Conservation (phyloP, 2,888 invertebrate species). For the Dicycla oo region DNA sequence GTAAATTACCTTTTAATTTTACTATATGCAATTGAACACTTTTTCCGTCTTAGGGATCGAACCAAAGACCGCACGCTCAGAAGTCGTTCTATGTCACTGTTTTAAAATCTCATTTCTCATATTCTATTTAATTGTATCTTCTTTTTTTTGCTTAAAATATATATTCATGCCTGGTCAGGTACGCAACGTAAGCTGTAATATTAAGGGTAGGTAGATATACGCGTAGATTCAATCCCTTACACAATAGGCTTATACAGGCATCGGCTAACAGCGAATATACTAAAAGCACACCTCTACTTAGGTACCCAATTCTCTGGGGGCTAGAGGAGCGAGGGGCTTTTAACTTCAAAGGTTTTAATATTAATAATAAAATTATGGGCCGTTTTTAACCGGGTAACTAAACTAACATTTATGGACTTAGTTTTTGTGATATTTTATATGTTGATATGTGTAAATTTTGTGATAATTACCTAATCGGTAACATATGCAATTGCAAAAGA, state of each 20-base stretch:
- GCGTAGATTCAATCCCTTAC: background rate
- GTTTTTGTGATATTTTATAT: background rate
- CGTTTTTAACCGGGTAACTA: background rate
- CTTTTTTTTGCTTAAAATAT: background rate
- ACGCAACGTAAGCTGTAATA: background rate
- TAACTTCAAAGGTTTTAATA: slow-evolving; percentile 27
- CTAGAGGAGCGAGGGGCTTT: slow-evolving; percentile 16
- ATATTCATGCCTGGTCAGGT: too few species aligned
- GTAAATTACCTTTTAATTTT: background rate
- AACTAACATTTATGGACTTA: background rate
- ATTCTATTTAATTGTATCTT: background rate
- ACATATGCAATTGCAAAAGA: background rate
- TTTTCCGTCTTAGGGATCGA: background rate
- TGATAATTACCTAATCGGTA: background rate
- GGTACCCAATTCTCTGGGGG: slow-evolving; percentile 11
- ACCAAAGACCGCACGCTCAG: too few species aligned
- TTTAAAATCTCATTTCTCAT: background rate
- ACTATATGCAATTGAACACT: background rate
- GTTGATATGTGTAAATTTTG: background rate
- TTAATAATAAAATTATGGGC: slow-evolving; percentile 1
- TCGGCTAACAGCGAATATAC: slow-evolving; percentile 1
- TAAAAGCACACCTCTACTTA: slow-evolving; percentile 11
- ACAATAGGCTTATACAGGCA: slow-evolving; percentile 6
- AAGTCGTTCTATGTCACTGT: background rate
- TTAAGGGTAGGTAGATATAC: background rate